Conservation (phyloP, 1,140 invertebrate genomes). For the Gerris buenoi region DNA sequence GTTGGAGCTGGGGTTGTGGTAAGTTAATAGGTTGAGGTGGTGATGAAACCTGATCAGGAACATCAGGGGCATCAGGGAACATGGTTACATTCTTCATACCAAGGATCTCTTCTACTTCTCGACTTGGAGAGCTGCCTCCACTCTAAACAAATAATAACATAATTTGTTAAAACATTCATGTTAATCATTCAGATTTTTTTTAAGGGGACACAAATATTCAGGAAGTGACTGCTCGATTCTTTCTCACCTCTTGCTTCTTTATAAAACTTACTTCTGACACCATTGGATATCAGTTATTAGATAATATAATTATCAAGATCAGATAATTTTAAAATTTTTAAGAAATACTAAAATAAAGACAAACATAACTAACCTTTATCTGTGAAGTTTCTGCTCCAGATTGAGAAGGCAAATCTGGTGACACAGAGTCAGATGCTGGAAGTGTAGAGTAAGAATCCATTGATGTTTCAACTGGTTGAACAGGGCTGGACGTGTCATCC, state of each 20-base stretch:
- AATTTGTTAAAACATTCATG: slow-evolving; percentile 5
- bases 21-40: background rate
- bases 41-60: background rate
- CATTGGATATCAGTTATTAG: no score
- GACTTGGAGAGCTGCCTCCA: slow-evolving; percentile 65
- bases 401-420: background rate
- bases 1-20: background rate
- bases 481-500: background rate
- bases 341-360: background rate
- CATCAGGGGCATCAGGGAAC: slow-evolving; percentile 9
- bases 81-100: slow-evolving; percentile 8
- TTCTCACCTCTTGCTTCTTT: no score
- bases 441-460: background rate
- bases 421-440: background rate
- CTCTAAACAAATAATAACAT: slow-evolving; percentile 29
- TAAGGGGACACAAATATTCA: no score
- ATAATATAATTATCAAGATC: no score
- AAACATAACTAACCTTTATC: background rate
- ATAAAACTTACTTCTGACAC: no score
- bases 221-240: no score
- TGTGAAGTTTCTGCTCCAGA: background rate
- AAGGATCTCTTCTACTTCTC: slow-evolving; percentile 63
- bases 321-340: no score
- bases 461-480: background rate
- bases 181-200: no score